Percentiles rank a stretch among this genome's conserved stretches.
Evolutionary conservation across 2,113 vertebrate genomes (phyloP).

Genomic region (Poecile atricapillus): DNA sequence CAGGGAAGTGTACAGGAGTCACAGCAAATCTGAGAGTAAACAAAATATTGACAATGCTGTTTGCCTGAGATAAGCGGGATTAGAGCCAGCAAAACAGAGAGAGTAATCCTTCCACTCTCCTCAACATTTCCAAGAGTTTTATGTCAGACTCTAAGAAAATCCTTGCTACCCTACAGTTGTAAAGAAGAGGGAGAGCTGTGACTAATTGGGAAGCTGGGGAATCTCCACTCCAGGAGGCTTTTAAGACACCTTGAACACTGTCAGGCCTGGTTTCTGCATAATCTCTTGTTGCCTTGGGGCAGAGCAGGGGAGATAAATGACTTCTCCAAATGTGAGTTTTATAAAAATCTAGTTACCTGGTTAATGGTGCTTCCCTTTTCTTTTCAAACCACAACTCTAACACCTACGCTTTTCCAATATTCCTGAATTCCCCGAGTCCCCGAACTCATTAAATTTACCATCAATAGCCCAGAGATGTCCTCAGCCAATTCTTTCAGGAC

Average conservation of each 20-base stretch:
- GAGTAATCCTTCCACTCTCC: background rate
- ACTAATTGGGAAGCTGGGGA: constrained; percentile 12
- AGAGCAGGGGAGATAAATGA: background rate
- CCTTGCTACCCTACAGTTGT: background rate
- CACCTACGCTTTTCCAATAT: background rate
- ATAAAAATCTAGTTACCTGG: constrained; percentile 22
- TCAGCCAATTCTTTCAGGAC: constrained; percentile 14
- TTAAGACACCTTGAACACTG: background rate
- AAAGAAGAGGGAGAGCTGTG: background rate
- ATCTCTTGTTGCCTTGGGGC: background rate
- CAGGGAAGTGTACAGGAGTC: background rate
- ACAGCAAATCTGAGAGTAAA: background rate
- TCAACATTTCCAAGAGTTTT: background rate
- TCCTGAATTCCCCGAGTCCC: constrained; percentile 27
- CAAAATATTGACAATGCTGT: background rate
- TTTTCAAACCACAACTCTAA: constrained; percentile 20
- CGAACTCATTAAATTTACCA: constrained; percentile 40
- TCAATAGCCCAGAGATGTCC: constrained; percentile 20
- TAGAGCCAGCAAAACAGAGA: background rate
- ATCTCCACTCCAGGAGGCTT: background rate
- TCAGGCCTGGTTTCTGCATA: background rate
- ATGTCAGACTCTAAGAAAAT: background rate
- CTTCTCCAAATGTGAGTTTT: constrained; percentile 12
- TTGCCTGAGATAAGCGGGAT: constrained; percentile 14
- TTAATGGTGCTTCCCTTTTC: constrained; percentile 38